Evolutionary conservation across 2,797 vertebrate genomes (phyloP).

Genomic region (Enteromius treurensis): DNA sequence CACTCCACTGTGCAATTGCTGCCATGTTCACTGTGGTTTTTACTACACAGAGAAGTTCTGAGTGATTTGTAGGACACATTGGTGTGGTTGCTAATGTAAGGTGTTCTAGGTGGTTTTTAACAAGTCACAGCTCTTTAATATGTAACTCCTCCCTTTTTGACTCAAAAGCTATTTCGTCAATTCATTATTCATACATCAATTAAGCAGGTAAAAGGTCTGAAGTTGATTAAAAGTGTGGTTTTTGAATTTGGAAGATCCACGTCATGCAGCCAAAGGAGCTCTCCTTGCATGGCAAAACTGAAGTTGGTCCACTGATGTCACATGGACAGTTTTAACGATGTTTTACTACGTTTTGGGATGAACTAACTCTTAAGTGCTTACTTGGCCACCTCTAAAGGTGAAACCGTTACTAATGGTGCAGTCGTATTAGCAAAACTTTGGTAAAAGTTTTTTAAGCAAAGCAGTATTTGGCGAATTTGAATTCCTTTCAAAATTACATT

Average conservation of each 20-base stretch:
- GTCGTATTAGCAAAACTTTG: not conserved
- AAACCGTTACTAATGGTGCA: not conserved
- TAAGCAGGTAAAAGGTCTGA: not conserved
- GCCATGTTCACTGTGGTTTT: not conserved
- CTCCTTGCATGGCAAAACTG: too few species aligned
- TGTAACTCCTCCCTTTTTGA: not conserved
- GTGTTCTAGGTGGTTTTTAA: not conserved
- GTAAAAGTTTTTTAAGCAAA: not conserved
- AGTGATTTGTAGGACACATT: not conserved
- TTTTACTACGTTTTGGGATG: too few species aligned
- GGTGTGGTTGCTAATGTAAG: not conserved
- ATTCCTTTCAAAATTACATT: not conserved
- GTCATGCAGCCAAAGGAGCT: not conserved
- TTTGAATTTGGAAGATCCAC: not conserved
- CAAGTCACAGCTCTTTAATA: not conserved
- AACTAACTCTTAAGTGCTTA: not conserved
- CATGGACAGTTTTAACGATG: too few species aligned
- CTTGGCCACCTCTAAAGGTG: not conserved
- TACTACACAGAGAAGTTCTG: not conserved
- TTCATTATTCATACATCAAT: not conserved
- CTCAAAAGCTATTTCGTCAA: not conserved
- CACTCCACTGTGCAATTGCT: not conserved
- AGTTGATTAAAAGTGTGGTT: not conserved
- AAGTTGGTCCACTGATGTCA: too few species aligned
- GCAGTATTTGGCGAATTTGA: not conserved